phyloP scores from a whole-genome alignment of 2,113 vertebrate species.

The Megatriorchis doriae region DNA sequence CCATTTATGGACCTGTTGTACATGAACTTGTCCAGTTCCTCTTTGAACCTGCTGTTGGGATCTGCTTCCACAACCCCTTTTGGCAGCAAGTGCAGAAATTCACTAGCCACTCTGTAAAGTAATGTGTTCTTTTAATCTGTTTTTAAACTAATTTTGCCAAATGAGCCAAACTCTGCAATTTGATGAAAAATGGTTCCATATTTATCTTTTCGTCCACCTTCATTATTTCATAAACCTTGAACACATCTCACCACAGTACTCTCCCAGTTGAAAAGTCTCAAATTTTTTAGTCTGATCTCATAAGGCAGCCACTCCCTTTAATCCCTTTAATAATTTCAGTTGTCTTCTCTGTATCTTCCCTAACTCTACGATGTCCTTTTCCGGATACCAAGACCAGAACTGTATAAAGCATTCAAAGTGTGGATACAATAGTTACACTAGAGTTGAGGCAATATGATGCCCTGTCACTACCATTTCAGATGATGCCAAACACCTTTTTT shows the following conservation, averaged over 20 bases:
- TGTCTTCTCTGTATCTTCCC: neutral
- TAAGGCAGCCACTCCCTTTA: neutral
- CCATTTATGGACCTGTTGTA: neutral
- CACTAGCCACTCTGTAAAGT: neutral
- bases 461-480: neutral
- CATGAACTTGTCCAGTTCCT: neutral
- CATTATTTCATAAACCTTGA: neutral
- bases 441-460: neutral
- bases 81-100: neutral
- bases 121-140: neutral
- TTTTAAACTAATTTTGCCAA: neutral
- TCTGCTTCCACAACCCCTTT: neutral
- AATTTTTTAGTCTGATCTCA: neutral
- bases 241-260: neutral
- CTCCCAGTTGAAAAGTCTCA: neutral
- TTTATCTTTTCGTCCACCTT: neutral
- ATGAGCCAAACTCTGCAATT: neutral
- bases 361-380: neutral
- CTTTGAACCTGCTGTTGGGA: neutral
- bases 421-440: neutral
- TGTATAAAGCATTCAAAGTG: neutral
- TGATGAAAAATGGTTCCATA: neutral
- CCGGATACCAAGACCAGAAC: neutral
- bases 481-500: neutral
- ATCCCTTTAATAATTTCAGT: neutral